Percentiles rank a stretch among this genome's conserved stretches.
Conservation (phyloP, 2,888 invertebrate species). For the Drosophila demipolita region DNA sequence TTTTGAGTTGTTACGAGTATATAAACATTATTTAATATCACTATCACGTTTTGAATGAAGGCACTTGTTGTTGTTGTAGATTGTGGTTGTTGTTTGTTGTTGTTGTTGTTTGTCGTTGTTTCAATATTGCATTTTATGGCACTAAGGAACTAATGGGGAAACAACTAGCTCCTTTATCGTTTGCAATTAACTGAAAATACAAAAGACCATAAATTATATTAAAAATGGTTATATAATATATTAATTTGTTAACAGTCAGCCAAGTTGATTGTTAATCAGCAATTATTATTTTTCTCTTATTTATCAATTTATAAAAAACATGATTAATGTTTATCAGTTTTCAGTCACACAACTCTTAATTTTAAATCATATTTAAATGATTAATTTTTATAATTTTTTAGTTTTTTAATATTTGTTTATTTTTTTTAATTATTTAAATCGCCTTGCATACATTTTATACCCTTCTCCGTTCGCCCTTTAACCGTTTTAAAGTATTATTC, state of each 20-base stretch:
- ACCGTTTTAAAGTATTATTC: background rate
- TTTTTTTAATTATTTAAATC: background rate
- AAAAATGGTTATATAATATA: background rate
- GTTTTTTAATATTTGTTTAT: background rate
- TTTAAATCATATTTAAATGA: background rate
- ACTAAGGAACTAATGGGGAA: conserved; percentile 72
- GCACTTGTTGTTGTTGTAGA: conserved; percentile 47
- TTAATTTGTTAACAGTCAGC: background rate
- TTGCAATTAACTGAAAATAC: conserved; percentile 65
- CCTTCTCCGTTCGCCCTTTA: background rate
- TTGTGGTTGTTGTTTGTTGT: conserved; percentile 18
- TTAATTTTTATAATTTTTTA: background rate
- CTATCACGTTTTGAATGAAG: conserved; percentile 65
- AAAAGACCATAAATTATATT: conserved; percentile 23
- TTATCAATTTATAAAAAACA: background rate
- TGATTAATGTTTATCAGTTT: background rate
- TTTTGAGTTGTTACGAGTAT: conserved; percentile 68
- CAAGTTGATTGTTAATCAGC: background rate
- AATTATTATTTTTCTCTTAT: background rate
- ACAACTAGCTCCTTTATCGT: conserved; percentile 53
- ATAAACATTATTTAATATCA: conserved; percentile 79
- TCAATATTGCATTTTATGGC: conserved; percentile 78
- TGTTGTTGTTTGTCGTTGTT: conserved; percentile 40
- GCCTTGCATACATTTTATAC: background rate
- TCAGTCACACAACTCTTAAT: background rate